Evolutionary conservation across 2,888 invertebrate species (phyloP).

Genomic region (Leucoma salicis): DNA sequence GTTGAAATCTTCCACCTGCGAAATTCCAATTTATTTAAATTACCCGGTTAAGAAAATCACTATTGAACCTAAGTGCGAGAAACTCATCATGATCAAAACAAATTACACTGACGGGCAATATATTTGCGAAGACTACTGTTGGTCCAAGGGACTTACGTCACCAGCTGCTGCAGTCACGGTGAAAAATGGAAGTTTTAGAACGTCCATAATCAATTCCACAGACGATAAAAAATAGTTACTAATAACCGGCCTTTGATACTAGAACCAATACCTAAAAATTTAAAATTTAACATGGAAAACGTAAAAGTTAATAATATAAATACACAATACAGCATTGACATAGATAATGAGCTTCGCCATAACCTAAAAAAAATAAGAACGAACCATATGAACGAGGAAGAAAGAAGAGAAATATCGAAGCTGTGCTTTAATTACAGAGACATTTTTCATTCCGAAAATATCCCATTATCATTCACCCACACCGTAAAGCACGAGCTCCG

Average conservation of each 20-base stretch:
- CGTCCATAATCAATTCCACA: constrained; percentile 24
- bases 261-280: too few relatives aligned
- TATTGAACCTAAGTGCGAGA: constrained; percentile 20
- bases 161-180: constrained; percentile 20
- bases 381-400: constrained; percentile 37
- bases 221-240: constrained; percentile 12
- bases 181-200: constrained; percentile 16
- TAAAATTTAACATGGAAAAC: too few relatives aligned
- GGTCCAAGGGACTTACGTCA: constrained; percentile 16
- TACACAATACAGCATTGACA: not conserved
- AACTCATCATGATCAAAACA: constrained; percentile 22
- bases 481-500: constrained; percentile 44
- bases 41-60: constrained; percentile 19
- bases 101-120: constrained; percentile 24
- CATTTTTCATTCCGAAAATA: constrained; percentile 39
- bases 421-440: constrained; percentile 37
- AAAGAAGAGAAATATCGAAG: constrained; percentile 29
- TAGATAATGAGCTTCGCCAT: constrained; percentile 8
- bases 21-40: constrained; percentile 24
- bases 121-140: constrained; percentile 13
- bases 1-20: constrained; percentile 12
- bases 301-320: not conserved
- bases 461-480: constrained; percentile 39
- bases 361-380: constrained; percentile 21
- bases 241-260: constrained; percentile 8